Base-by-base conservation (phyloP, 2,113 vertebrate genomes). In the Raphicerus campestris region DNA sequence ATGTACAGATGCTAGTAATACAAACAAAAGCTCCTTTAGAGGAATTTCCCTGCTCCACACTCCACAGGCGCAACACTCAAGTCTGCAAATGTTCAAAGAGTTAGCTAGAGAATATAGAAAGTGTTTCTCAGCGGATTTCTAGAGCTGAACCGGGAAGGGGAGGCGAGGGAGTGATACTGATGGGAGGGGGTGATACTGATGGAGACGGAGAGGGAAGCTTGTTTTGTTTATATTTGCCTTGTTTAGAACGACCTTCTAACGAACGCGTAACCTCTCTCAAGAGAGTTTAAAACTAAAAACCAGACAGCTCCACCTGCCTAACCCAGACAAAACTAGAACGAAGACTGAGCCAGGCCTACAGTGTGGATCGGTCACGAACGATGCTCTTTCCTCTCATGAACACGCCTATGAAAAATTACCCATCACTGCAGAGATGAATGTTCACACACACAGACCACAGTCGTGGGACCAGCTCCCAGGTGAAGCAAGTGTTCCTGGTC, bases 1-100 rank as follows among this genome's bases (percentile, higher is more conserved):
- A 73, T 75, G 45, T 93, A 39, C 91, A 97, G 96, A 89, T 20
- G 77, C 92, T 77, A 90, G 96, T 82, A 58, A 55, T 56, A 93
- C n/a, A 93, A 51, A 93, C 30, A 6, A 1, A 45, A 63, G 35
- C 73, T 91, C 10, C 93, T 56, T 70, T 58, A 60, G 90, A 96
- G 87, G 60, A 11, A 56, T 11, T 70, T 91, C 92, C 89, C 13
- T 82, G 81, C 28, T 75, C 14, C 11, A 53, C 39, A 24, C 85
- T 47, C 82, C 22, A 15, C 22, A 87, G 86, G 92, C 82, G 63
- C 5, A 87, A 94, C 89, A 80, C 51, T 45, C 61, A 22, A 88
- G 86, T 35, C 30, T 58, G 81, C 51, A 89, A 95, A 92, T 92
- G 77, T 93, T 95, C 75, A 63, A 66, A 89, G 45, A 24, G n/a